Conservation (phyloP, 1,140 invertebrate species). For the Drosophila orosa region DNA sequence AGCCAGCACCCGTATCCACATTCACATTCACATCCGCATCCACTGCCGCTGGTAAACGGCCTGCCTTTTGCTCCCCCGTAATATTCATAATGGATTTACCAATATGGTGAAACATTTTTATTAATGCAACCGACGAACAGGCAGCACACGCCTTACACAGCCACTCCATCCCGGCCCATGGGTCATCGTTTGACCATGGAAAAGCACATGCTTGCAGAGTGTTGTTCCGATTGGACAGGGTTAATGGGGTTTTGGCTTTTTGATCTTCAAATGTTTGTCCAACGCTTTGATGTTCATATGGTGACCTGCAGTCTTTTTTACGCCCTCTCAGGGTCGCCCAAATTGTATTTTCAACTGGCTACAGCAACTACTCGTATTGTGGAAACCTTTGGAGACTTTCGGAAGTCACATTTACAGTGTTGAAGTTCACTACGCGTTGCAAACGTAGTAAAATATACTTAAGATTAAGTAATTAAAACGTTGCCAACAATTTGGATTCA, state of each 20-base stretch:
- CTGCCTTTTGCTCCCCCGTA: constrained; percentile 71
- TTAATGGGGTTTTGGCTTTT: constrained; percentile 75
- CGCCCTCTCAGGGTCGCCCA: background rate
- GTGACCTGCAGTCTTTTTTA: constrained; percentile 53
- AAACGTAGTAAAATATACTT: background rate
- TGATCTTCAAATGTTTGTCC: constrained; percentile 80
- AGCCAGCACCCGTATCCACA: background rate
- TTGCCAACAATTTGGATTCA: background rate
- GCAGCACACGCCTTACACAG: constrained; percentile 1
- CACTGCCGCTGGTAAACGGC: constrained; percentile 7
- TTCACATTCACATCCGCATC: background rate
- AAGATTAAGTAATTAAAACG: background rate
- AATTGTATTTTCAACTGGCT: background rate
- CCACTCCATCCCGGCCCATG: constrained; percentile 7
- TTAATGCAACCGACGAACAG: constrained; percentile 65
- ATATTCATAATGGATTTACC: constrained; percentile 84
- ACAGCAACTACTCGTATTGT: background rate
- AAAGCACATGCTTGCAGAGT: constrained; percentile 39
- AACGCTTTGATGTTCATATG: constrained; percentile 71
- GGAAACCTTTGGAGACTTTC: background rate
- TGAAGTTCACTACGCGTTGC: background rate
- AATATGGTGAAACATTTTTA: constrained; percentile 83
- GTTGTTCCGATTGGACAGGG: constrained; percentile 43
- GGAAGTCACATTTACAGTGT: background rate
- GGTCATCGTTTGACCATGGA: constrained; percentile 34